These are phyloP conservation scores for Sphyrna mokarran DNA, from an alignment of 2,113 vertebrate species.

Conservation along the genomic window DNA sequence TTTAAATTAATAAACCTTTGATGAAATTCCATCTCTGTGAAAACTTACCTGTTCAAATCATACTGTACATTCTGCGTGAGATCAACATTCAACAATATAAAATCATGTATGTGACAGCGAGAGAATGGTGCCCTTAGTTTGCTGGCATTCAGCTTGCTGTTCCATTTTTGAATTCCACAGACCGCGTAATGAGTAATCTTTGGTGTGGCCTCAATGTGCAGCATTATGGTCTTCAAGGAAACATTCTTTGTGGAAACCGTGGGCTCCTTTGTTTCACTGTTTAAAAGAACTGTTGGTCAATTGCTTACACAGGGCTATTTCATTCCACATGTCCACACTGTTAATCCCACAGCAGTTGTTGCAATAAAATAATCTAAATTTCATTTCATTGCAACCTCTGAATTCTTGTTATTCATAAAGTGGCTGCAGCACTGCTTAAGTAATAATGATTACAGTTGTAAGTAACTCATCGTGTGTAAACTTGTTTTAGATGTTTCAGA, in stretches of 20 bases:
- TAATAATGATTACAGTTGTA: background rate
- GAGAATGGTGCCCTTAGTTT: conserved; percentile 64
- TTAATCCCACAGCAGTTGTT: background rate
- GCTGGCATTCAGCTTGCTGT: conserved; percentile 61
- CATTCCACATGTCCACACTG: background rate
- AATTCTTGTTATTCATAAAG: background rate
- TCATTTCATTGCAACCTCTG: background rate
- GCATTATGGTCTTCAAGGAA: conserved; percentile 79
- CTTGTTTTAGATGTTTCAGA: background rate
- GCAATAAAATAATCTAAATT: background rate
- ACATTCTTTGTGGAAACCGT: conserved; percentile 64
- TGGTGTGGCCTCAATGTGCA: conserved; percentile 87
- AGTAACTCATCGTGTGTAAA: background rate
- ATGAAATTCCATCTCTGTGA: background rate
- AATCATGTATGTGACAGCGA: conserved; percentile 83
- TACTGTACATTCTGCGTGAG: conserved; percentile 95
- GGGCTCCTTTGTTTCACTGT: conserved; percentile 63
- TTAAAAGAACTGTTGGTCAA: conserved; percentile 36
- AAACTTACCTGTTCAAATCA: conserved; percentile 84
- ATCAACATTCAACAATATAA: conserved; percentile 88
- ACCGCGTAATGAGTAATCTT: conserved; percentile 85
- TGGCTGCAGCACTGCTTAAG: background rate
- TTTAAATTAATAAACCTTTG: background rate
- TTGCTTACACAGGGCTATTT: background rate
- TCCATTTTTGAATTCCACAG: conserved; percentile 86